Percentiles rank a stretch among this genome's conserved stretches.
Evolutionary conservation across 2,113 vertebrate genomes (phyloP).

Genomic region (Rhodinocichla rosea): DNA sequence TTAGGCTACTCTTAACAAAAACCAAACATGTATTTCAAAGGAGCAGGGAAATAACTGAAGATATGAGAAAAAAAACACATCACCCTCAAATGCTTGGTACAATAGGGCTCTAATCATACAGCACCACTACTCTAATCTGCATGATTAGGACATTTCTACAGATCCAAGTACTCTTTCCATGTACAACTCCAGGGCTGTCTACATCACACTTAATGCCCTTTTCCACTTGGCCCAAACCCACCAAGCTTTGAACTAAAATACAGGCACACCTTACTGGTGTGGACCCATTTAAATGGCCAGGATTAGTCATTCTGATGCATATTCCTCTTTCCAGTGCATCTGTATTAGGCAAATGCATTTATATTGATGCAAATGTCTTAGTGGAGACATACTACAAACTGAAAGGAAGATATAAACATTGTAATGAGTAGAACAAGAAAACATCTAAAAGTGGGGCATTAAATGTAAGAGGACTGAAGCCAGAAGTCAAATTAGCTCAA

Average conservation of each 20-base stretch:
- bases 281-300: background rate
- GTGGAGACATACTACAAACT: background rate
- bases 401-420: conserved; percentile 9
- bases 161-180: background rate
- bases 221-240: background rate
- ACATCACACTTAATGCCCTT: background rate
- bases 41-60: background rate
- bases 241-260: background rate
- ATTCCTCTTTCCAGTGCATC: background rate
- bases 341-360: background rate
- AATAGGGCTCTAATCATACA: background rate
- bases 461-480: background rate
- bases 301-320: background rate
- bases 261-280: background rate
- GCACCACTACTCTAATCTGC: background rate
- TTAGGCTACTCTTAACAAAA: background rate
- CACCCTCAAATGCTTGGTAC: background rate
- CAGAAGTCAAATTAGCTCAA: conserved; percentile 52
- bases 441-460: conserved; percentile 14
- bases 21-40: background rate
- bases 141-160: background rate
- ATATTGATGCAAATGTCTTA: background rate
- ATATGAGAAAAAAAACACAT: background rate
- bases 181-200: background rate
- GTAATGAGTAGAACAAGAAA: background rate